Conservation (phyloP, 2,888 invertebrate species). For the Zaprionus obscuricornis region DNA sequence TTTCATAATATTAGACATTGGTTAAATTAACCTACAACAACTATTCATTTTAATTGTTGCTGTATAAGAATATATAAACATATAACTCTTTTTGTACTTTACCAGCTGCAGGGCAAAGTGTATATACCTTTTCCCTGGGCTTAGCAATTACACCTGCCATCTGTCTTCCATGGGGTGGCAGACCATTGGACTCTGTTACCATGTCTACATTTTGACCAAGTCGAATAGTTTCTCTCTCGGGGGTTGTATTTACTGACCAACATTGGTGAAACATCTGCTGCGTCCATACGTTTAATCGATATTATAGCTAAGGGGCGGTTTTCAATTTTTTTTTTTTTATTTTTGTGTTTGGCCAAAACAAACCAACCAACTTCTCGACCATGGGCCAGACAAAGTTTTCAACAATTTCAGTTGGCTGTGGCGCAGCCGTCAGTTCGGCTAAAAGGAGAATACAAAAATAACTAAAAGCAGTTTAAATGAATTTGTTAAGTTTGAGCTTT, state of each 20-base stretch:
- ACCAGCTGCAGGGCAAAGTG: too few relatives aligned
- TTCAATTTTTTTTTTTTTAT: too few relatives aligned
- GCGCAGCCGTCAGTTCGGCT: constrained; percentile 44
- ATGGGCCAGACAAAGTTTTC: constrained; percentile 33
- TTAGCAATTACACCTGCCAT: constrained; percentile 18
- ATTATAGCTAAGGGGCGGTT: constrained; percentile 47
- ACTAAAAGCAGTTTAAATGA: constrained; percentile 43
- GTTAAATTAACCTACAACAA: too few relatives aligned
- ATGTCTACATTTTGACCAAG: constrained; percentile 19
- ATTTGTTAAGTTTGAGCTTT: constrained; percentile 30
- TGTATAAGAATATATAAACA: too few relatives aligned
- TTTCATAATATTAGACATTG: too few relatives aligned
- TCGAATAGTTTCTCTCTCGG: constrained; percentile 5
- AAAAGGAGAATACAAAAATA: constrained; percentile 2
- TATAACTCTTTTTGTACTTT: too few relatives aligned
- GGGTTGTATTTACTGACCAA: constrained; percentile 70
- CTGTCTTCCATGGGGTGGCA: constrained; percentile 10
- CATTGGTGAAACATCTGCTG: constrained; percentile 45
- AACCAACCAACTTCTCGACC: constrained; percentile 29
- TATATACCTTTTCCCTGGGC: too few relatives aligned
- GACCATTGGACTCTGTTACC: constrained; percentile 7
- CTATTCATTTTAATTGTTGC: too few relatives aligned
- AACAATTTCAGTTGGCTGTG: constrained; percentile 61
- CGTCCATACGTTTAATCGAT: constrained; percentile 74
- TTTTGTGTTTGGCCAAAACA: constrained; percentile 60